Evolutionary conservation across 1,140 invertebrate genomes (phyloP), one percentile per base, ranked within the genome.

Genomic region (Calliphora vicina): DNA sequence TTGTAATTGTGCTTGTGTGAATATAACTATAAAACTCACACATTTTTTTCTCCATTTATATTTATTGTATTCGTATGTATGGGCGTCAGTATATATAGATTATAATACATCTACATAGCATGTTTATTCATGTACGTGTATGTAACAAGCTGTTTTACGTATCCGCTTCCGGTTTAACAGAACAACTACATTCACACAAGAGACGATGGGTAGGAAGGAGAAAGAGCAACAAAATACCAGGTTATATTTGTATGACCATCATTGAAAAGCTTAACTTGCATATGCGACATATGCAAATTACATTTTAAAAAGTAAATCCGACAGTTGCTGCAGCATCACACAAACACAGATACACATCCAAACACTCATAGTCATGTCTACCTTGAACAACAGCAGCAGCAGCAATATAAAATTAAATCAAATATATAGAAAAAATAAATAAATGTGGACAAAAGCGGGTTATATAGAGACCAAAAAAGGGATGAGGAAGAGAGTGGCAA

Each of bases 221-320:
- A 76, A 43, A 9, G 35, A 29, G 25, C 45, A 50, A 50, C 45
- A 50, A 43, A 78, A 26, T 43, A 45, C 20, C 27, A 43, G 74
- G 35, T 78, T 78, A 78, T 78, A 23, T 78, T 78, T 78, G 74
- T 78, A 78, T 78, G 74, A 78, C 74, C 74, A 78, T 20, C 17
- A 43, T 78, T 43, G 74, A 29, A 42, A 57, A 43, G 74, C 74
- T 78, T 78, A 78, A 78, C 42, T 78, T 78, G 23, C 74, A 78
- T 78, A 43, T 26, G 74, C 74, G 74, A 78, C 74, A 78, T 78
- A 78, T 78, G 74, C 74, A 78, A 78, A 78, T 78, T 78, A 78
- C 74, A 78, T 78, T 78, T 78, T 78, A 78, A 78, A 78, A 78
- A 78, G 74, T 78, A 78, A 78, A 78, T 78, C 74, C 74, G 74